Conservation (phyloP, 2,888 invertebrate genomes). For the Polylopha cassiicola region DNA sequence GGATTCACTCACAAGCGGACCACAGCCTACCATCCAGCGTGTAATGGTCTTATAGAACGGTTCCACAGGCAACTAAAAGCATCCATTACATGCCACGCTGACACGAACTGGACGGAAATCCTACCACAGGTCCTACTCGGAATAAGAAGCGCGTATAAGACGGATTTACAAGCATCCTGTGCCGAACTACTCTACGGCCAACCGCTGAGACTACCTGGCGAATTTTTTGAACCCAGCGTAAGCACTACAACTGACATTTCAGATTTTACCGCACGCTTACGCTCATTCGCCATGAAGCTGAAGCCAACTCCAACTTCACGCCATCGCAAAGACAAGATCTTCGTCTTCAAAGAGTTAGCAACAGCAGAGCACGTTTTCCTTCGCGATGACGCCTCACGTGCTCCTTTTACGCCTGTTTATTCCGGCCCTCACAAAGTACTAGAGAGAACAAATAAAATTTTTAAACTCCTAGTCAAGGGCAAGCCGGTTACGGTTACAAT, state of each 20-base stretch:
- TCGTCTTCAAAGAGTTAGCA: constrained; percentile 3
- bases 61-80: constrained; percentile 45
- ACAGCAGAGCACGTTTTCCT: constrained; percentile 3
- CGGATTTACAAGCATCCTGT: constrained; percentile 24
- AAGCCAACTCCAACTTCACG: constrained; percentile 2
- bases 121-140: constrained; percentile 13
- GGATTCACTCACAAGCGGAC: constrained; percentile 1
- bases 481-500: constrained; percentile 9
- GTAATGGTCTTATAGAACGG: constrained; percentile 11
- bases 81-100: constrained; percentile 24
- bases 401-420: constrained; percentile 17
- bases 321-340: neutral
- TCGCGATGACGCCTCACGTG: constrained; percentile 1
- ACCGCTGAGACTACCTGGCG: constrained; percentile 26
- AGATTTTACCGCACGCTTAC: constrained; percentile 2
- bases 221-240: constrained; percentile 16
- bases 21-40: constrained; percentile 10
- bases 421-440: constrained; percentile 17
- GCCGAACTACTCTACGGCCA: constrained; percentile 28
- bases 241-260: constrained; percentile 13
- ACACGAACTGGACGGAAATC: constrained; percentile 5
- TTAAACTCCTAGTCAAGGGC: constrained; percentile 6
- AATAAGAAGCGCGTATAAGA: constrained; percentile 17
- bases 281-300: neutral
- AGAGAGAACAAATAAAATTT: constrained; percentile 14